A percentile compares a stretch with the other conserved stretches of the same genome.
Evolutionary conservation across 2,888 invertebrate genomes (phyloP).

Genomic region (Dromius quadrimaculatus): DNA sequence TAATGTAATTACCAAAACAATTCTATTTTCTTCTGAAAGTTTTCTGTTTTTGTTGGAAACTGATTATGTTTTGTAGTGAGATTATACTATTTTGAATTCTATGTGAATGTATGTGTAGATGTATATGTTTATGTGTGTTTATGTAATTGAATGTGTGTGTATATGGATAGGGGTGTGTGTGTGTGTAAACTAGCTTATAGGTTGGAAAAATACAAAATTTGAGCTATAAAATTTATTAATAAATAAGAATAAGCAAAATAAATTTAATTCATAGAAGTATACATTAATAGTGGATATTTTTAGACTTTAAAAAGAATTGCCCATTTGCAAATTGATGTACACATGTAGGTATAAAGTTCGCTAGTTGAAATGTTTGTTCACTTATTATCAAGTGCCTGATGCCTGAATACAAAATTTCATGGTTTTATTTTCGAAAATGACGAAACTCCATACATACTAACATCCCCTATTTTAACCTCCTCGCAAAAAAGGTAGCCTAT

Average conservation of each 20-base stretch:
- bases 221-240: not conserved
- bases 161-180: too few species aligned
- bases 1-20: too few species aligned
- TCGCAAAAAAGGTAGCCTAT: too few species aligned
- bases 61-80: not conserved
- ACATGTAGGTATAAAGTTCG: not conserved
- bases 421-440: too few species aligned
- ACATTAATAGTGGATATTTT: not conserved
- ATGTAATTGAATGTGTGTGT: too few species aligned
- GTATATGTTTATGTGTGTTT: too few species aligned
- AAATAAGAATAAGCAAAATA: not conserved
- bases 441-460: too few species aligned
- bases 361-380: too few species aligned
- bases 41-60: not conserved
- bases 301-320: not conserved
- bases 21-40: not conserved
- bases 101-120: not conserved
- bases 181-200: too few species aligned
- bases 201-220: not conserved
- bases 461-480: too few species aligned
- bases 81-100: not conserved
- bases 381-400: too few species aligned
- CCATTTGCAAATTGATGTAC: not conserved
- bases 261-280: not conserved
- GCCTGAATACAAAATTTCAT: too few species aligned